phyloP scores from a whole-genome alignment of 2,888 invertebrate genomes.

The Orthosia gothica region DNA sequence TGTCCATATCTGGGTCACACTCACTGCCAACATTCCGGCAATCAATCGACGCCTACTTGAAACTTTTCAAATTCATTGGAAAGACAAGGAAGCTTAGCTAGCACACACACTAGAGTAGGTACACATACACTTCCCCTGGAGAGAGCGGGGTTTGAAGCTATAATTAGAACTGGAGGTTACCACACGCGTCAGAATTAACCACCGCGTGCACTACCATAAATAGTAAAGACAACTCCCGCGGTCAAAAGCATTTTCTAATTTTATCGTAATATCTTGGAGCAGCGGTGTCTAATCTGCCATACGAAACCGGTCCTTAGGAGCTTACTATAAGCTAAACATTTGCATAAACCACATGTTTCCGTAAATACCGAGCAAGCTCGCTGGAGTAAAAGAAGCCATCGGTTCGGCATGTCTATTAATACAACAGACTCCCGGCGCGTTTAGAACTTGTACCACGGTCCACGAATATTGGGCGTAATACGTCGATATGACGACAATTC shows the following conservation, averaged over 20 bases:
- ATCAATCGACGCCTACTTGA: constrained; percentile 63
- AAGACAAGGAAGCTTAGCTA: constrained; percentile 52
- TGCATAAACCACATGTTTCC: constrained; percentile 73
- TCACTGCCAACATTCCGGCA: constrained; percentile 75
- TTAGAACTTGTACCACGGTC: constrained; percentile 61
- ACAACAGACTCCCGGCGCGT: constrained; percentile 77
- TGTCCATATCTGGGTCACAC: constrained; percentile 81
- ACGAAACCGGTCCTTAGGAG: constrained; percentile 66
- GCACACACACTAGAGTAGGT: constrained; percentile 52
- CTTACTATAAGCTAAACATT: constrained; percentile 70
- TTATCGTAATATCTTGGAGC: constrained; percentile 78
- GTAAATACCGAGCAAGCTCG: constrained; percentile 74
- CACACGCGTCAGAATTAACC: constrained; percentile 81
- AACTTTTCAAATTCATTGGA: constrained; percentile 64
- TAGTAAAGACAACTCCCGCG: constrained; percentile 87
- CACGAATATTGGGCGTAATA: constrained; percentile 67
- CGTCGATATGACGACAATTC: constrained; percentile 65
- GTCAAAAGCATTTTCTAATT: constrained; percentile 87
- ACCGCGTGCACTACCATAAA: constrained; percentile 88
- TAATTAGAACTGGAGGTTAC: constrained; percentile 79
- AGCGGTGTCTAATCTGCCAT: constrained; percentile 66
- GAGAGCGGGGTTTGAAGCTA: constrained; percentile 56
- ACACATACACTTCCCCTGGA: constrained; percentile 61
- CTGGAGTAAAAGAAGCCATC: constrained; percentile 74
- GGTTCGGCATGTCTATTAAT: constrained; percentile 77